Evolutionary conservation across 1,140 invertebrate genomes (phyloP).

Genomic region (Saxidomus purpurata): DNA sequence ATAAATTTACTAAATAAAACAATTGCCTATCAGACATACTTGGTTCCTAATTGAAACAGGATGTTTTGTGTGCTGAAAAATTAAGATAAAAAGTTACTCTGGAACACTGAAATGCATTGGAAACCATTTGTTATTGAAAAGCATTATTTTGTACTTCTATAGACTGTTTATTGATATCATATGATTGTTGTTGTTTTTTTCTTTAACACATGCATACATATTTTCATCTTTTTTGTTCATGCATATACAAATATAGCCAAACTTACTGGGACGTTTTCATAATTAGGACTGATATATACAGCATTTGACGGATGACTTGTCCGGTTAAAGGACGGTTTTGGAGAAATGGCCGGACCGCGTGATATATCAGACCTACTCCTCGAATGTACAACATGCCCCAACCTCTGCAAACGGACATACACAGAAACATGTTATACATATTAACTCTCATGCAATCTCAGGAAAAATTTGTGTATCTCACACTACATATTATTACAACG

Average conservation of each 20-base stretch:
- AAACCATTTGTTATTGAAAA: too few species aligned
- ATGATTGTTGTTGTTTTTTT: not conserved
- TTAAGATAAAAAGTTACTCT: too few species aligned
- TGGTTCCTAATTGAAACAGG: too few species aligned
- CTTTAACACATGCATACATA: not conserved
- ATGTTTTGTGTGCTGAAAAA: too few species aligned
- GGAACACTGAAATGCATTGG: too few species aligned
- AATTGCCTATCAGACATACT: too few species aligned
- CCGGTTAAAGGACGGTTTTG: constrained; percentile 57
- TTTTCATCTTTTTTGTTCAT: not conserved
- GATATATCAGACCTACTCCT: constrained; percentile 64
- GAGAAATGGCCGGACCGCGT: constrained; percentile 35
- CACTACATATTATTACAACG: too few species aligned
- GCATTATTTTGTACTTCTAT: too few species aligned
- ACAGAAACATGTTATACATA: constrained; percentile 11
- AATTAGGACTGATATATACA: constrained; percentile 57
- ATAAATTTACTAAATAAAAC: too few species aligned
- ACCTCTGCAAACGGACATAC: constrained; percentile 57
- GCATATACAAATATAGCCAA: constrained; percentile 39
- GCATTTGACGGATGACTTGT: constrained; percentile 13
- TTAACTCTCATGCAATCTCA: not conserved
- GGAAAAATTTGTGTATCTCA: too few species aligned
- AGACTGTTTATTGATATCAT: not conserved
- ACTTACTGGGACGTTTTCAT: constrained; percentile 51
- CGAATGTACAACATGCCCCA: not conserved